A percentile compares a stretch with the other conserved stretches of the same genome.
phyloP scores from a whole-genome alignment of 2,797 vertebrate genomes.

The Lagodon rhomboides region DNA sequence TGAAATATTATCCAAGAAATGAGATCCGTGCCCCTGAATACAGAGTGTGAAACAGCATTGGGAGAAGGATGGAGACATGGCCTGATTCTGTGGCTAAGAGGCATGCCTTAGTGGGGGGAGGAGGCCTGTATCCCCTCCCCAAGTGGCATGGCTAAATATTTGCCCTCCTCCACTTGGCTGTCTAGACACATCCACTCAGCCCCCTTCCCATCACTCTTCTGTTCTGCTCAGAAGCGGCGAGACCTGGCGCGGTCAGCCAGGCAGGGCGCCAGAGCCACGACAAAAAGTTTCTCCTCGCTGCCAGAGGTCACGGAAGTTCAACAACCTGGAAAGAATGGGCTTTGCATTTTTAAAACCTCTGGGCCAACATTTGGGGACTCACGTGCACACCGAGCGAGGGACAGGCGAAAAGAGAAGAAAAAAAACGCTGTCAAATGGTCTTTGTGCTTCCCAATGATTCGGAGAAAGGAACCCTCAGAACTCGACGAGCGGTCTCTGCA shows the following conservation, averaged over 20 bases:
- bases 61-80: constrained; percentile 71
- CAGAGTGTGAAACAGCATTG: constrained; percentile 71
- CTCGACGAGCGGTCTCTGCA: constrained; percentile 72
- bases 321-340: constrained; percentile 78
- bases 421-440: constrained; percentile 75
- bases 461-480: constrained; percentile 78
- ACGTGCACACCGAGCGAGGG: constrained; percentile 48
- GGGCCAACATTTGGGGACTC: constrained; percentile 68
- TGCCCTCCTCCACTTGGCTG: constrained; percentile 82
- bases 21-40: constrained; percentile 91
- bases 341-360: constrained; percentile 80
- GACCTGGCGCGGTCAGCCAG: constrained; percentile 75
- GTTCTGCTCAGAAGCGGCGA: constrained; percentile 65
- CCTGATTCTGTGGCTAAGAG: constrained; percentile 73
- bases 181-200: constrained; percentile 82
- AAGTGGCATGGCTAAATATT: constrained; percentile 86
- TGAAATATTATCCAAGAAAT: constrained; percentile 89
- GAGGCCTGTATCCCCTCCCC: constrained; percentile 70
- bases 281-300: constrained; percentile 78
- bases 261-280: constrained; percentile 73
- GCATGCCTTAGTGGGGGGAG: constrained; percentile 54
- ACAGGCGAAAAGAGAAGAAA: constrained; percentile 34
- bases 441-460: constrained; percentile 77
- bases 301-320: constrained; percentile 80
- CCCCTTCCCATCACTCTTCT: constrained; percentile 64